A percentile compares a stretch with the other conserved stretches of the same genome.
These are phyloP conservation scores for Corythoichthys intestinalis DNA, from an alignment of 2,113 vertebrate genomes.

Conservation along the genomic window DNA sequence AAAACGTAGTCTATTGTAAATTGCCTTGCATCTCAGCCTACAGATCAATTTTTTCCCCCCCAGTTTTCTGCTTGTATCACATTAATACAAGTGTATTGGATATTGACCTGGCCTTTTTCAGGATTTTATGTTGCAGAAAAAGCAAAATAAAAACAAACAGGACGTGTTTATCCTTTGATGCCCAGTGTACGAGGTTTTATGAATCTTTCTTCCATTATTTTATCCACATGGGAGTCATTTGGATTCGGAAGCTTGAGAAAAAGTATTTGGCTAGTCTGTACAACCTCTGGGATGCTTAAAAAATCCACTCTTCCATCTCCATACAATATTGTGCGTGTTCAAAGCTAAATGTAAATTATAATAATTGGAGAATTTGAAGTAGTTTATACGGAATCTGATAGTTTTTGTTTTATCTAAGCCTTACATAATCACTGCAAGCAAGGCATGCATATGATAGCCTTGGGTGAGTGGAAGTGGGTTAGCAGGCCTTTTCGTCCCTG, in stretches of 20 bases:
- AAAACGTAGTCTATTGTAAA: too few relatives aligned
- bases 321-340: background rate
- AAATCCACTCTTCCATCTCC: background rate
- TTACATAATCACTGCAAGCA: conserved; percentile 3
- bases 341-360: background rate
- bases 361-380: background rate
- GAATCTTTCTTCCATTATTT: background rate
- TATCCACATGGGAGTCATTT: background rate
- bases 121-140: background rate
- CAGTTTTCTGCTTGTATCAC: background rate
- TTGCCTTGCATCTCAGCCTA: too few relatives aligned
- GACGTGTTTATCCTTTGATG: background rate
- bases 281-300: background rate
- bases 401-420: background rate
- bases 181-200: background rate
- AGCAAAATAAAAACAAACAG: background rate
- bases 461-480: conserved; percentile 32
- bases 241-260: background rate
- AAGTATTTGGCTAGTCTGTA: background rate
- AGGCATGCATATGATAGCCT: background rate
- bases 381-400: background rate
- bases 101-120: background rate
- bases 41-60: too few relatives aligned
- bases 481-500: conserved; percentile 20
- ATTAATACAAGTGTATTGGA: background rate